phyloP scores from a whole-genome alignment of 2,888 invertebrate species.

The Slavum lentiscoides region DNA sequence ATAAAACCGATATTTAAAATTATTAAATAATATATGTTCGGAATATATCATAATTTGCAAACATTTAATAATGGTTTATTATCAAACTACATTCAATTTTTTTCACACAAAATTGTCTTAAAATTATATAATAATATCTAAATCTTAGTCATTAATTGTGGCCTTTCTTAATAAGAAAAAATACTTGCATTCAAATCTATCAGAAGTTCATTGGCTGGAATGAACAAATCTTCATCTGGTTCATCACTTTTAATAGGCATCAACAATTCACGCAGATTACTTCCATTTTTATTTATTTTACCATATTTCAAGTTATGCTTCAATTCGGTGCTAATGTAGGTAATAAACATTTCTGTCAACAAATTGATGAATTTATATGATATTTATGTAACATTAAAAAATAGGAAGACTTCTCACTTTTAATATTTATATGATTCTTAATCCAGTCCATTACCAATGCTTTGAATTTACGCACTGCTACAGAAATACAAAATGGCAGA shows the following conservation, averaged over 20 bases:
- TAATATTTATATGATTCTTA: conserved; percentile 49
- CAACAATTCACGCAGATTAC: conserved; percentile 37
- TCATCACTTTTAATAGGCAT: neutral
- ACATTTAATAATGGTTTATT: too few species aligned
- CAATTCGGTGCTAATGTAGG: conserved; percentile 30
- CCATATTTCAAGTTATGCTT: conserved; percentile 29
- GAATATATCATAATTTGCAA: too few species aligned
- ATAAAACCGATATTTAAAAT: too few species aligned
- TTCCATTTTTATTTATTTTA: conserved; percentile 21
- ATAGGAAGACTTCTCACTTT: conserved; percentile 17
- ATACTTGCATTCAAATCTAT: conserved; percentile 40
- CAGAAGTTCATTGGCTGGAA: conserved; percentile 31
- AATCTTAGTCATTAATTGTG: too few species aligned
- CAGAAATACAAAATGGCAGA: conserved; percentile 41
- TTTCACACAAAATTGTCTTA: too few species aligned
- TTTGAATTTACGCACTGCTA: conserved; percentile 45
- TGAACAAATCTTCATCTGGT: conserved; percentile 21
- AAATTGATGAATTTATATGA: neutral
- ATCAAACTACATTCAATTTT: too few species aligned
- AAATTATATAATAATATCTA: too few species aligned
- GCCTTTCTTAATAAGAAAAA: neutral
- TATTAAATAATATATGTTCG: too few species aligned
- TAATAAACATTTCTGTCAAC: conserved; percentile 15
- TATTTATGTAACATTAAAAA: neutral
- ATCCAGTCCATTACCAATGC: conserved; percentile 40